Evolutionary conservation across 2,113 vertebrate genomes (phyloP).

Genomic region (Brachionichthys hirsutus): DNA sequence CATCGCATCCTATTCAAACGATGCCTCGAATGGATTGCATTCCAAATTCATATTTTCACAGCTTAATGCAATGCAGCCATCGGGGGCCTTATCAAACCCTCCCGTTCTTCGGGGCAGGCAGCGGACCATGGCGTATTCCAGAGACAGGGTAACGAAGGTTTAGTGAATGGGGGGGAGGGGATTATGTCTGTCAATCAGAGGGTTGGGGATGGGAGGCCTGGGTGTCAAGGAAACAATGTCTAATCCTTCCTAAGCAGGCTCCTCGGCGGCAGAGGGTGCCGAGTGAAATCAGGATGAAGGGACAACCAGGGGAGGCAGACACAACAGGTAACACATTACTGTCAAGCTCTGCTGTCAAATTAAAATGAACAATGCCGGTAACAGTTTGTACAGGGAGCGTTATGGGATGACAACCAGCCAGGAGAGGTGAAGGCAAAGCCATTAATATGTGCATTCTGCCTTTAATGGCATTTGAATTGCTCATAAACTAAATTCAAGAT

Average conservation of each 20-base stretch:
- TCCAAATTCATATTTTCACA: slow-evolving; percentile 67
- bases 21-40: slow-evolving; percentile 68
- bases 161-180: slow-evolving; percentile 72
- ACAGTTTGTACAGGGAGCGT: slow-evolving; percentile 46
- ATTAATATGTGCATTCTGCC: slow-evolving; percentile 24
- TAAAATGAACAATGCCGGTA: slow-evolving; percentile 49
- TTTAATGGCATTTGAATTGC: slow-evolving; percentile 19
- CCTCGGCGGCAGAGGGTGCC: slow-evolving; percentile 63
- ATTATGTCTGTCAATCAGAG: slow-evolving; percentile 79
- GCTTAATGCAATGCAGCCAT: slow-evolving; percentile 66
- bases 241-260: slow-evolving; percentile 74
- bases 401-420: slow-evolving; percentile 45
- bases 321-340: slow-evolving; percentile 72
- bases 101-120: slow-evolving; percentile 59
- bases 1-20: slow-evolving; percentile 67
- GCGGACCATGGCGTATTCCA: slow-evolving; percentile 70
- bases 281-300: slow-evolving; percentile 70
- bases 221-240: slow-evolving; percentile 78
- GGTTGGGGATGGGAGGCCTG: slow-evolving; percentile 69
- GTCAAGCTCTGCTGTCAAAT: slow-evolving; percentile 55
- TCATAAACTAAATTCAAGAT: slow-evolving; percentile 25
- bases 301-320: slow-evolving; percentile 54
- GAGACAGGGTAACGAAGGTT: slow-evolving; percentile 72
- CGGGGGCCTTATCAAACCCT: slow-evolving; percentile 68
- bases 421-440: slow-evolving; percentile 7